Conservation (phyloP, 2,888 invertebrate genomes). For the Oxytorus armatus region DNA sequence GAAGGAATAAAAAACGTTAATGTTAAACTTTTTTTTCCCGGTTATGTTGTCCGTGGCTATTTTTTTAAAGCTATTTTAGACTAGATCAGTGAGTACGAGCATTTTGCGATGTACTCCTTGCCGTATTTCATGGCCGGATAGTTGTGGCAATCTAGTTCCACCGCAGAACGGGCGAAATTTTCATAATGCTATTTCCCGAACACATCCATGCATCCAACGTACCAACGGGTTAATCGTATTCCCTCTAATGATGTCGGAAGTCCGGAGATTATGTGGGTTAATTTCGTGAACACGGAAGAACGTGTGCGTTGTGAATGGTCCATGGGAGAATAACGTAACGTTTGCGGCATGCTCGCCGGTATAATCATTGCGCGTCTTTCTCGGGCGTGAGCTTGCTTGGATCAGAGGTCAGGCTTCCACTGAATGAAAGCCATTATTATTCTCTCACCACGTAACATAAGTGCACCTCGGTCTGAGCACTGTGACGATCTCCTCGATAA, state of each 20-base stretch:
- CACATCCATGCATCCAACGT: constrained; percentile 14
- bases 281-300: too few species aligned
- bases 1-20: too few species aligned
- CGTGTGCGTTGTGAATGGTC: constrained; percentile 62
- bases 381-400: not conserved
- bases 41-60: too few species aligned
- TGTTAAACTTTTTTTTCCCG: too few species aligned
- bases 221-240: constrained; percentile 24
- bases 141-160: too few species aligned
- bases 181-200: constrained; percentile 41
- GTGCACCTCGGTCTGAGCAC: constrained; percentile 25
- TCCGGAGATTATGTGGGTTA: constrained; percentile 70
- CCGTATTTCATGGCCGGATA: too few species aligned
- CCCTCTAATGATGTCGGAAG: constrained; percentile 69
- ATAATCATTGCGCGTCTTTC: constrained; percentile 35
- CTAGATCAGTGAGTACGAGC: not conserved
- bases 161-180: not conserved
- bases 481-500: constrained; percentile 27
- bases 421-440: constrained; percentile 35
- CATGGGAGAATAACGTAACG: constrained; percentile 37
- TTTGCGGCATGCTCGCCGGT: constrained; percentile 4
- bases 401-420: constrained; percentile 16
- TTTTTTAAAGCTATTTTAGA: too few species aligned
- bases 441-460: constrained; percentile 45
- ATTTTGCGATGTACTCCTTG: not conserved